These are phyloP conservation scores for Hoplodrina blanda DNA, from an alignment of 2,888 invertebrate genomes.

Conservation along the genomic window DNA sequence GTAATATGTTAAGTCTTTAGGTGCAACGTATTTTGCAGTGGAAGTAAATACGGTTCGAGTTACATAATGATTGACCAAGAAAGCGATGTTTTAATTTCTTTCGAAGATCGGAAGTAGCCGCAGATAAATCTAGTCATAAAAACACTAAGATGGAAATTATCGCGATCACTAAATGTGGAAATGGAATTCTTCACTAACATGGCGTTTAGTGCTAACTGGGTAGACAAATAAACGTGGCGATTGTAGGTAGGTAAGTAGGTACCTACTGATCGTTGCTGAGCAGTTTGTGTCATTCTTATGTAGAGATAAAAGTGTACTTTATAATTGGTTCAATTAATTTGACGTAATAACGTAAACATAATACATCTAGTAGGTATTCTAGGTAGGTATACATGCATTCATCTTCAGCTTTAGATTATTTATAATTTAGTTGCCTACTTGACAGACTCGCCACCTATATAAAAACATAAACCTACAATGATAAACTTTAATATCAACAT, in stretches of 20 bases:
- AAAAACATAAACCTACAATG: not conserved
- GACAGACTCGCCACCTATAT: not conserved
- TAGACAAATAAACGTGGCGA: slow-evolving; percentile 24
- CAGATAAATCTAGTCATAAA: not conserved
- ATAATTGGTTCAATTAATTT: not conserved
- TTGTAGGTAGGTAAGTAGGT: not conserved
- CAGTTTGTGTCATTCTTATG: slow-evolving; percentile 10
- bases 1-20: slow-evolving; percentile 1
- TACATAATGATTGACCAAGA: slow-evolving; percentile 4
- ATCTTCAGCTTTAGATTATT: not conserved
- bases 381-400: not conserved
- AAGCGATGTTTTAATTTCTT: slow-evolving; percentile 12
- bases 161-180: not conserved
- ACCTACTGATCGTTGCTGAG: slow-evolving; percentile 4
- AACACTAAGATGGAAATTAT: not conserved
- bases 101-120: not conserved
- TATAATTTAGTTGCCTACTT: not conserved
- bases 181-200: not conserved
- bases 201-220: slow-evolving; percentile 33
- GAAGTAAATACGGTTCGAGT: slow-evolving; percentile 10
- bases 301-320: not conserved
- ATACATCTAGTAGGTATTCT: no score
- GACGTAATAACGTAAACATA: no score
- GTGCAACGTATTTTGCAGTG: not conserved
- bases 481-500: not conserved